A percentile compares a stretch with the other conserved stretches of the same genome.
Evolutionary conservation across 2,797 vertebrate genomes (phyloP).

Genomic region (Acanthopagrus latus): DNA sequence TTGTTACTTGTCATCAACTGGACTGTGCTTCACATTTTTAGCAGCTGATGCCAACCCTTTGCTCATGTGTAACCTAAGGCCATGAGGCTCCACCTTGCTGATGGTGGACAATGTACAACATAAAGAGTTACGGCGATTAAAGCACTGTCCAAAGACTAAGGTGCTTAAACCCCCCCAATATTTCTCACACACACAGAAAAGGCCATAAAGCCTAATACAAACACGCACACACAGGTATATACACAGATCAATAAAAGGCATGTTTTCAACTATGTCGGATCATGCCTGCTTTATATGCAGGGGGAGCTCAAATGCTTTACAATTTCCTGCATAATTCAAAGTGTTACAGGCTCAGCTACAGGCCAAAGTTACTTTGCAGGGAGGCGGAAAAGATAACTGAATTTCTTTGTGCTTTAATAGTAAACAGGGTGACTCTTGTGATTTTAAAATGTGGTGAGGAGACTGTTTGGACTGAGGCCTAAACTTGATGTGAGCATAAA

Average conservation of each 20-base stretch:
- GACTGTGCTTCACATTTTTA: slow-evolving; percentile 50
- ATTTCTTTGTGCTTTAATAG: slow-evolving; percentile 70
- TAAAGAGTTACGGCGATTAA: slow-evolving; percentile 49
- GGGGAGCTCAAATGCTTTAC: slow-evolving; percentile 17
- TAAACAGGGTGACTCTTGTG: slow-evolving; percentile 38
- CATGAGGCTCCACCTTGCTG: slow-evolving; percentile 65
- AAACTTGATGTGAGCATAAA: not conserved
- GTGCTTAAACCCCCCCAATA: slow-evolving; percentile 23
- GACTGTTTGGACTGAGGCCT: slow-evolving; percentile 12
- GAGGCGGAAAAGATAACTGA: slow-evolving; percentile 21
- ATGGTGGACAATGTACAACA: slow-evolving; percentile 58
- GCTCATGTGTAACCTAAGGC: slow-evolving; percentile 68
- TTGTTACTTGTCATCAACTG: slow-evolving; percentile 4
- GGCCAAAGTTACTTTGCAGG: slow-evolving; percentile 7
- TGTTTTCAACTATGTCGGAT: slow-evolving; percentile 52
- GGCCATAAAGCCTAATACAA: slow-evolving; percentile 21
- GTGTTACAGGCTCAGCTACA: not conserved
- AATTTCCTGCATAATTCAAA: slow-evolving; percentile 47
- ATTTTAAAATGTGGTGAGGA: slow-evolving; percentile 2
- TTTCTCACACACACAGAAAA: slow-evolving; percentile 32
- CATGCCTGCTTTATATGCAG: slow-evolving; percentile 8
- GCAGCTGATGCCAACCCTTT: slow-evolving; percentile 54
- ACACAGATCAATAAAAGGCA: slow-evolving; percentile 60
- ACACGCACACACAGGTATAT: slow-evolving; percentile 17
- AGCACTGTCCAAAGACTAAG: slow-evolving; percentile 73